Evolutionary conservation across 2,888 invertebrate species (phyloP), one percentile per base, ranked within the genome.

Genomic region (Athalia rosae): DNA sequence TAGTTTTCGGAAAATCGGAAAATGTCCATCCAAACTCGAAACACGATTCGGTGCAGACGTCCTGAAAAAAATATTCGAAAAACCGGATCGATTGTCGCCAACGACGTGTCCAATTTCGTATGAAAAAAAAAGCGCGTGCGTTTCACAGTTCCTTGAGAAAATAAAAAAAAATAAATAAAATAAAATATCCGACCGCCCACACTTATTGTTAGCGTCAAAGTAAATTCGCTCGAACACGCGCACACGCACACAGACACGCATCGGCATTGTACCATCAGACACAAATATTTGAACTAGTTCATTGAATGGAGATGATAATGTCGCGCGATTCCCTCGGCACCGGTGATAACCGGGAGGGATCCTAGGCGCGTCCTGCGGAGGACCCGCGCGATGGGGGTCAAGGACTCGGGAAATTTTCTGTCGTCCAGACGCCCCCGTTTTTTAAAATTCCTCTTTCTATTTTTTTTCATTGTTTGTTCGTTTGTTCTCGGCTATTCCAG

Each of bases 401-500:
- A 15, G 13, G 15, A 28, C 11, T 7, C 28, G 15, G 28, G 28
- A 50, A 5, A 4, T 4, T 28, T 6, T 15, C 2, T 4, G 28
- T 4, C 9, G 28, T 6, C 4, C 45, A 7, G 28, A 28, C 28
- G 2, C 0, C 28, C 41, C 50, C 8, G n/a, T 59, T n/a, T 8
- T n/a, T 11, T 13, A 41, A 15, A 41, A 41, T 6, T 5, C 56
- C 7, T 4, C n/a, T 43, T 43, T n/a, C 4, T 7, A 4, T 45
- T 71, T 11, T 11, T 69, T 78, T 80, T n/a, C n/a, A n/a, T n/a
- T n/a, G 1, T 28, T 28, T 28, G 28, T n/a, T n/a, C n/a, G n/a
- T n/a, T n/a, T 28, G 28, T 2, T 28, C 28, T 28, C n/a, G n/a
- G n/a, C 28, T 28, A 28, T 28, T 62, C 11, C 84, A 89, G 89